These are phyloP conservation scores for Turritopsis rubra DNA, from an alignment of 30 jellyfish, hydroid and myxozoan species.

Conservation along the genomic window DNA sequence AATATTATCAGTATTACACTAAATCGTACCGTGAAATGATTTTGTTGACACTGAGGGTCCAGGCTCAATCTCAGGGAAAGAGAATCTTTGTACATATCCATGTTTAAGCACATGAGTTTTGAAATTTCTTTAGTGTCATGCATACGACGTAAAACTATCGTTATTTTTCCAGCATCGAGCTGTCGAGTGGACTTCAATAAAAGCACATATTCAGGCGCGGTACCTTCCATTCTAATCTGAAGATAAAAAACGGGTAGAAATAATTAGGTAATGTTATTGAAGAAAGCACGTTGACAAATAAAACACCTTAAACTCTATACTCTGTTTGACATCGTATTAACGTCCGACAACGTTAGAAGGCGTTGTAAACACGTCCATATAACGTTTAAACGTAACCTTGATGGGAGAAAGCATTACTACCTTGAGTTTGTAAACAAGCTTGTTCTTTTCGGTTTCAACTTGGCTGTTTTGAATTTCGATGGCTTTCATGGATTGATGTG, in stretches of 20 bases:
- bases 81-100: not conserved
- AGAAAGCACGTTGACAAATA: too few relatives aligned
- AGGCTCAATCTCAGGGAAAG: not conserved
- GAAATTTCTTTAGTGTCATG: not conserved
- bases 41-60: not conserved
- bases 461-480: not conserved
- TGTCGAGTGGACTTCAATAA: not conserved
- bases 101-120: not conserved
- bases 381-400: too few relatives aligned
- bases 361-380: too few relatives aligned
- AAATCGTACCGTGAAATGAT: slow-evolving; percentile 3
- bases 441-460: not conserved
- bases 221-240: not conserved
- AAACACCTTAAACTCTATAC: too few relatives aligned
- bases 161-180: not conserved
- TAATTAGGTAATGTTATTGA: too few relatives aligned
- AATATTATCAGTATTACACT: not conserved
- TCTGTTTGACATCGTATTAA: too few relatives aligned
- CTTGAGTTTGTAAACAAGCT: not conserved
- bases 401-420: too few relatives aligned
- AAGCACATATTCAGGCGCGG: not conserved
- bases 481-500: not conserved
- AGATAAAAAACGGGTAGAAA: not conserved
- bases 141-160: not conserved
- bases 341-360: too few relatives aligned